Evolutionary conservation across 2,888 invertebrate species (phyloP).

Genomic region (Rotaria macrura): DNA sequence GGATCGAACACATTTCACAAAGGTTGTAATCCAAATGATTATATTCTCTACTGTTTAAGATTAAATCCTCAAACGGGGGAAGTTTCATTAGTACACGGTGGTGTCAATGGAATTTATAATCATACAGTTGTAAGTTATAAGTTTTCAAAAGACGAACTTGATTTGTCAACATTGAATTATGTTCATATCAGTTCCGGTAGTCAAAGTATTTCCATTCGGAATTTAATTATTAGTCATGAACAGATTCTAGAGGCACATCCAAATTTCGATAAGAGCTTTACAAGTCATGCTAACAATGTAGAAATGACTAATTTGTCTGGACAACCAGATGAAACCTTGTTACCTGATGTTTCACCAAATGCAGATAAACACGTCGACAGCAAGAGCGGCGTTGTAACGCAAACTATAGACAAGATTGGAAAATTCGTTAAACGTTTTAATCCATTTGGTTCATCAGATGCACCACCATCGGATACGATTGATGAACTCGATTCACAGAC

Average conservation of each 20-base stretch:
- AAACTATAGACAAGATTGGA: too few relatives aligned
- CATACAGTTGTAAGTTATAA: not conserved
- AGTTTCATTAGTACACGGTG: not conserved
- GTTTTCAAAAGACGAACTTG: not conserved
- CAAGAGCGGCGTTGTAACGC: too few relatives aligned
- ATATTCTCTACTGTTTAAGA: not conserved
- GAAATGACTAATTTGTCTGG: too few relatives aligned
- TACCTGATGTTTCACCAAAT: too few relatives aligned
- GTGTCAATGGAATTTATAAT: not conserved
- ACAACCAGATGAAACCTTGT: too few relatives aligned
- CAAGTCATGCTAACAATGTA: too few relatives aligned
- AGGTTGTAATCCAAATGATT: not conserved
- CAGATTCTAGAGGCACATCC: not conserved
- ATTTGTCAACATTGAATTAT: not conserved
- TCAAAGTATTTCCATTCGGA: not conserved
- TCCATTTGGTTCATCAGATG: too few relatives aligned
- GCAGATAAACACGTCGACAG: too few relatives aligned
- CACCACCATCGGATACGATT: too few relatives aligned
- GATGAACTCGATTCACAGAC: too few relatives aligned
- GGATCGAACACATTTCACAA: not conserved
- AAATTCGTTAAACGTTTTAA: too few relatives aligned
- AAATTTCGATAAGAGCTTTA: not conserved
- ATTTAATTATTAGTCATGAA: not conserved
- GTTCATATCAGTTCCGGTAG: not conserved
- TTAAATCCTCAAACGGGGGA: not conserved